phyloP scores from a whole-genome alignment of 2,888 invertebrate genomes.

The Brassicogethes aeneus region DNA sequence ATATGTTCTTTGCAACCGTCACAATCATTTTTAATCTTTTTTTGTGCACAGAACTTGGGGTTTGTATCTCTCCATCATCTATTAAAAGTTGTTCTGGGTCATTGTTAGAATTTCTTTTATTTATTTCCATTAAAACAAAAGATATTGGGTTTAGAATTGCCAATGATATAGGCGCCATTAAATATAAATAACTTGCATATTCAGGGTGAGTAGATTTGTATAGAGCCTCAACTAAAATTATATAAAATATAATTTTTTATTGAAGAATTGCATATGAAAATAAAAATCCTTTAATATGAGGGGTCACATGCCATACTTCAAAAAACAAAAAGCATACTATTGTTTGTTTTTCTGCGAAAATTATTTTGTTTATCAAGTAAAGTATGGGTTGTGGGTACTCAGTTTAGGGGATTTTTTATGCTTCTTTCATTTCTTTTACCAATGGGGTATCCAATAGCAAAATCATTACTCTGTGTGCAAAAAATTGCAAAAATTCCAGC shows the following conservation, averaged over 20 bases:
- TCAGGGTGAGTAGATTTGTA: constrained; percentile 82
- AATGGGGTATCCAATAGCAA: constrained; percentile 92
- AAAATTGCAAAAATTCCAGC: constrained; percentile 92
- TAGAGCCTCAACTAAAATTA: constrained; percentile 66
- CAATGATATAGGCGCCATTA: constrained; percentile 90
- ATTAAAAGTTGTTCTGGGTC: constrained; percentile 21
- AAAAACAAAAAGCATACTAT: not conserved
- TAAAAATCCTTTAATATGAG: too few relatives aligned
- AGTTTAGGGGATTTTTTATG: too few relatives aligned
- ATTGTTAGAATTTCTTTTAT: constrained; percentile 43
- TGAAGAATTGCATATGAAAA: too few relatives aligned
- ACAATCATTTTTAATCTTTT: constrained; percentile 32
- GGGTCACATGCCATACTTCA: too few relatives aligned
- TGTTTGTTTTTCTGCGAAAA: not conserved
- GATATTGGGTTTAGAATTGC: constrained; percentile 88
- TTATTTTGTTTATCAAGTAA: too few relatives aligned
- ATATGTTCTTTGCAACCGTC: constrained; percentile 57
- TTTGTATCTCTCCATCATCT: constrained; percentile 22
- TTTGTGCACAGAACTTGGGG: constrained; percentile 22
- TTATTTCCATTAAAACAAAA: constrained; percentile 80
- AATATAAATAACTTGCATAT: constrained; percentile 81
- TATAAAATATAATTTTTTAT: too few relatives aligned
- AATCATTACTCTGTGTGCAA: constrained; percentile 95
- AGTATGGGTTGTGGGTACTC: too few relatives aligned
- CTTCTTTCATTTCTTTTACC: too few relatives aligned